Evolutionary conservation across 1,140 invertebrate genomes (phyloP), one percentile per base, ranked within the genome.

Genomic region (Anthonomus grandis): DNA sequence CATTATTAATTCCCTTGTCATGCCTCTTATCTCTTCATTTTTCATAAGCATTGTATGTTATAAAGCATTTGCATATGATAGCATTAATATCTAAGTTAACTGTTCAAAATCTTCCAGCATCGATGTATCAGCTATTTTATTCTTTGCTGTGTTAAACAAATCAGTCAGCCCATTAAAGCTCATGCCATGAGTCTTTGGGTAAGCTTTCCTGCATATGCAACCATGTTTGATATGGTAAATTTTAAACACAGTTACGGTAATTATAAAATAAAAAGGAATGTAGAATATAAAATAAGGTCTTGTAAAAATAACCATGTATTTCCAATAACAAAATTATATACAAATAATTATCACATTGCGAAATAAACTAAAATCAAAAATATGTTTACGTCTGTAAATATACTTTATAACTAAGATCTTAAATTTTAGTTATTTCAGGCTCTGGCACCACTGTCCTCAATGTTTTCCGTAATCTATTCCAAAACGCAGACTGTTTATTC

Each of bases 101-200:
- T 45, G 69, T 59, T 72, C 72, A 24, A 81, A 76, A 62, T 83
- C 81, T 54, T 76, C 59, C 24, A 81, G 68, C 79, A 83, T 82
- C n/a, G 73, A 79, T 15, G 81, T 71, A 56, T 76, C 74, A 5
- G 75, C 73, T 37, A 83, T 73, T 69, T 79, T 78, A 64, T 83
- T 83, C 23, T 77, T 71, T 2, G 68, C 69, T 25, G 70, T 73
- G 23, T 76, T 64, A 45, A 69, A 77, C 23, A 80, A 60, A 27
- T 73, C 67, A 44, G 72, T 72, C 13, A 81, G 67, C 52, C 70
- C 73, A 58, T 80, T 80, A 53, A 67, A 79, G 3, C 74, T 72
- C n/a, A 81, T 53, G 42, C 69, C 63, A 1, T 25, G 75, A 68
- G 9, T 72, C 68, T 44, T 68, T 75, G 24, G 64, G 51, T 31